A percentile compares a stretch with the other conserved stretches of the same genome.
These are phyloP conservation scores for Lamellibrachia columna DNA, from an alignment of 2,888 invertebrate species.

Conservation along the genomic window DNA sequence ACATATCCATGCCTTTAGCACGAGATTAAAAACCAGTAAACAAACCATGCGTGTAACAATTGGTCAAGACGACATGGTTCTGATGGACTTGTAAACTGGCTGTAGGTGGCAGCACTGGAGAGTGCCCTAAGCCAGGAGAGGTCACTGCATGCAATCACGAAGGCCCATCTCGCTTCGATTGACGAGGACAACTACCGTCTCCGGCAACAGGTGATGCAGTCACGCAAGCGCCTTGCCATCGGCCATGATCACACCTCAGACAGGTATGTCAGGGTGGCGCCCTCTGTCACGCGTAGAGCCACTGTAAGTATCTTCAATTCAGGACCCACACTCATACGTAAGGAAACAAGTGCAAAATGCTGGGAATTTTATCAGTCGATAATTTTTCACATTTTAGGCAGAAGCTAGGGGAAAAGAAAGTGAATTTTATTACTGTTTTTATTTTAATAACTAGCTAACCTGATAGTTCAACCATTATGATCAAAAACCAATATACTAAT, in stretches of 20 bases:
- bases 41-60: not conserved
- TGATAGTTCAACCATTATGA: too few relatives aligned
- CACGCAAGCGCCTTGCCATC: constrained; percentile 19
- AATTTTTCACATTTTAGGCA: too few relatives aligned
- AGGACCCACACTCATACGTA: too few relatives aligned
- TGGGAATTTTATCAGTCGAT: too few relatives aligned
- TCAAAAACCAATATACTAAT: too few relatives aligned
- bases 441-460: too few relatives aligned
- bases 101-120: constrained; percentile 41
- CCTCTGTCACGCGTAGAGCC: too few relatives aligned
- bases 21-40: not conserved
- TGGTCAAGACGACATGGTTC: not conserved
- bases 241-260: not conserved
- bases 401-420: not conserved
- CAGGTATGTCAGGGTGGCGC: not conserved
- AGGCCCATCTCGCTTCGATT: constrained; percentile 52
- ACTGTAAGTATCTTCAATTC: too few relatives aligned
- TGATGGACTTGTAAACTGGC: not conserved
- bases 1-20: not conserved
- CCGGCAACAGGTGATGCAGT: constrained; percentile 48
- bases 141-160: constrained; percentile 57
- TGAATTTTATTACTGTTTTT: too few relatives aligned
- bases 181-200: constrained; percentile 58
- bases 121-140: constrained; percentile 56
- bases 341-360: too few relatives aligned